Percentiles rank a stretch among this genome's conserved stretches.
phyloP scores from a whole-genome alignment of 2,113 vertebrate genomes.

The Neolamprologus sp. region DNA sequence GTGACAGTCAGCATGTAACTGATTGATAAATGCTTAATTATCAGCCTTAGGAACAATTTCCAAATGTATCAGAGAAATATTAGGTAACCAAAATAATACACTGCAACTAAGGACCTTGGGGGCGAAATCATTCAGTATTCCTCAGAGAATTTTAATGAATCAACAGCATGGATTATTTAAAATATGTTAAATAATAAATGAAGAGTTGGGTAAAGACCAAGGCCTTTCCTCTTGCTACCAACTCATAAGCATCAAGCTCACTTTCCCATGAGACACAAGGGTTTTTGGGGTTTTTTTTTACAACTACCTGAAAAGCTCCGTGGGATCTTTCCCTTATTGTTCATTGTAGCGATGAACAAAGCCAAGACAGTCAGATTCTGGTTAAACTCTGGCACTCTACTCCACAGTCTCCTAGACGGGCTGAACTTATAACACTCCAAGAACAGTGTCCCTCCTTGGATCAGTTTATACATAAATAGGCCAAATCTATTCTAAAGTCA shows the following conservation, averaged over 20 bases:
- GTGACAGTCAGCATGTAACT: background rate
- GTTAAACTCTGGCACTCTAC: background rate
- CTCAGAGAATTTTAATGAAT: background rate
- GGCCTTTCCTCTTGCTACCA: background rate
- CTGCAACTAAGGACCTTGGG: background rate
- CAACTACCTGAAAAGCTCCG: background rate
- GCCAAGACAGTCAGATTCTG: background rate
- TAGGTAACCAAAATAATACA: background rate
- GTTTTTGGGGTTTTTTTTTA: background rate
- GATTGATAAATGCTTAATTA: background rate
- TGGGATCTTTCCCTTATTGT: background rate
- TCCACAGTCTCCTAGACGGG: background rate
- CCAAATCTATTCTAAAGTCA: background rate
- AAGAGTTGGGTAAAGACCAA: background rate
- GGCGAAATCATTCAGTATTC: accelerated
- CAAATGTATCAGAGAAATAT: background rate
- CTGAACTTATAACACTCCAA: background rate
- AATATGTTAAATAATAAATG: background rate
- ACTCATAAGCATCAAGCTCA: background rate
- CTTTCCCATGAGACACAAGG: background rate
- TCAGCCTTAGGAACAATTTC: background rate
- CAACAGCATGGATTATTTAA: background rate
- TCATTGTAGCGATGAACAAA: background rate
- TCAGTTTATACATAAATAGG: background rate
- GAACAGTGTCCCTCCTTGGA: background rate